Percentiles rank a stretch among this genome's conserved stretches.
These are phyloP conservation scores for Montipora foliosa DNA, from an alignment of 64 coral and sea anemone genomes.

Conservation along the genomic window DNA sequence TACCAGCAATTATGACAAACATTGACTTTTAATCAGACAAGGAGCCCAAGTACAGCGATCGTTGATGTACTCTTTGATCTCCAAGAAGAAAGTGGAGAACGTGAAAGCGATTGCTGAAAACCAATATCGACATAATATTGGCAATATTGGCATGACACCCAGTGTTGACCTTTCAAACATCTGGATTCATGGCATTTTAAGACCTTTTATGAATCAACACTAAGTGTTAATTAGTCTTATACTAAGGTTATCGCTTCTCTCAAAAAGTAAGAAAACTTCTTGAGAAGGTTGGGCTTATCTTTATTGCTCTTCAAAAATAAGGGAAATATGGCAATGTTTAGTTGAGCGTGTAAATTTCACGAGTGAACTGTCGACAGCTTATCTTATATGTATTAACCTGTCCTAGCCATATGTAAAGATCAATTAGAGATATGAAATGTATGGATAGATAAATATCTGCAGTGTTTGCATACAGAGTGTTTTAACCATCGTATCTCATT, in stretches of 20 bases:
- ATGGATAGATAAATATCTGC: neutral
- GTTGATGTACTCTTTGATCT: neutral
- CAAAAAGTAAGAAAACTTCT: neutral
- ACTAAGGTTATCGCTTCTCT: neutral
- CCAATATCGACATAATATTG: neutral
- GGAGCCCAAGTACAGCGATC: no score
- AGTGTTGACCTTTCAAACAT: slow-evolving; percentile 24
- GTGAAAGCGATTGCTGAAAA: neutral
- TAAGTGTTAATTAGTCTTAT: neutral
- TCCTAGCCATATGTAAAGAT: neutral
- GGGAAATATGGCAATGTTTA: neutral
- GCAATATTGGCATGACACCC: neutral
- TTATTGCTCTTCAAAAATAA: neutral
- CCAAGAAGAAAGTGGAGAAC: neutral
- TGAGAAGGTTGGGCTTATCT: neutral
- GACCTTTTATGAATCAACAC: neutral
- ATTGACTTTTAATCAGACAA: neutral
- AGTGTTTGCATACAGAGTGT: neutral
- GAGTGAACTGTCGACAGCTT: slow-evolving; percentile 30
- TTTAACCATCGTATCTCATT: neutral
- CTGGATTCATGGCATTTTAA: neutral
- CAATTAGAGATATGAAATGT: neutral
- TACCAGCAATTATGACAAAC: slow-evolving; percentile 37
- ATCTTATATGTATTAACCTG: neutral
- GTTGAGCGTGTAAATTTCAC: neutral